Percentiles rank a stretch among this genome's conserved stretches.
Evolutionary conservation across 2,113 vertebrate species (phyloP).

Genomic region (Pseudopipra pipra): DNA sequence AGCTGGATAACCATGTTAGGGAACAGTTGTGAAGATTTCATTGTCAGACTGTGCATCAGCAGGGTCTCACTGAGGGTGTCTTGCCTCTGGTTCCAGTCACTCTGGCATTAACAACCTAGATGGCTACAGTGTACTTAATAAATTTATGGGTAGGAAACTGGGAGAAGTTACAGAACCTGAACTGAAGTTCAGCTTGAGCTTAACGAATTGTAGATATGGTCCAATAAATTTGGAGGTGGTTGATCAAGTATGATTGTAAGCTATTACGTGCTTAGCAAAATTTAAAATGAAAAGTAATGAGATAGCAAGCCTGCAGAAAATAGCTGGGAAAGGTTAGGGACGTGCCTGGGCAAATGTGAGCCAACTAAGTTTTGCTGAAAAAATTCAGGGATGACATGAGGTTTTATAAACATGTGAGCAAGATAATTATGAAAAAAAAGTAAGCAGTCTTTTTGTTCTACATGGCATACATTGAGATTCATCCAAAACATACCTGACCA

Average conservation of each 20-base stretch:
- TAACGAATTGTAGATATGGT: background rate
- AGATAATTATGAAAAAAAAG: background rate
- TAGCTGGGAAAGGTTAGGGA: background rate
- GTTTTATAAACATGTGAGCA: background rate
- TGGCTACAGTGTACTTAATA: background rate
- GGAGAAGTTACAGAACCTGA: background rate
- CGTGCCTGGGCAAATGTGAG: accelerated
- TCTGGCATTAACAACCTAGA: background rate
- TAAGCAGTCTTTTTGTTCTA: background rate
- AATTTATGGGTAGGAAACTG: background rate
- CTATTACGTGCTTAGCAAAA: background rate
- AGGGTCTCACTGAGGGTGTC: background rate
- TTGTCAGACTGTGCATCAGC: background rate
- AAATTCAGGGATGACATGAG: background rate
- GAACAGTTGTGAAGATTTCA: accelerated
- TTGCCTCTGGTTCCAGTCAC: background rate
- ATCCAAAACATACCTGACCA: background rate
- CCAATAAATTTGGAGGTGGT: background rate
- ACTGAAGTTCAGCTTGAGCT: background rate
- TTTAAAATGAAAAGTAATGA: background rate
- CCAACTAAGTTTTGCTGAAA: background rate
- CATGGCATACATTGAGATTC: background rate
- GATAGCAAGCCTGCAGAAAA: background rate
- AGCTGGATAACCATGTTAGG: background rate
- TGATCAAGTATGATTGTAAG: background rate